These are phyloP conservation scores for Sigmodon hispidus DNA, from an alignment of 2,113 vertebrate species.

Conservation along the genomic window DNA sequence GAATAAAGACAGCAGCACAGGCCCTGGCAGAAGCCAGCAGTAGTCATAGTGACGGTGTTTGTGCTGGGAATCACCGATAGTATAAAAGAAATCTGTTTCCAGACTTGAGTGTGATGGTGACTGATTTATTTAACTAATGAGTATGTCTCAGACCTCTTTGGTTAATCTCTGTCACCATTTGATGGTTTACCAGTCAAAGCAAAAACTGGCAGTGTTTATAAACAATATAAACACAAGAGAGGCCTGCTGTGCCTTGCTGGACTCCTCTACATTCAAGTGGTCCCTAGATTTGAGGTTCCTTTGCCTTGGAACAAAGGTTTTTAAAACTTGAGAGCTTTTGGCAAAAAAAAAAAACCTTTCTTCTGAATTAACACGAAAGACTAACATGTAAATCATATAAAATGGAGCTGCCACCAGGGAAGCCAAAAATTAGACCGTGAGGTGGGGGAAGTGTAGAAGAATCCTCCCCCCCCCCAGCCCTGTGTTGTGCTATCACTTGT, in stretches of 20 bases:
- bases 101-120: not conserved
- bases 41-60: not conserved
- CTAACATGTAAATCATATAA: constrained; percentile 17
- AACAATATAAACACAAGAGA: not conserved
- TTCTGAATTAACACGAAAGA: constrained; percentile 28
- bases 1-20: not conserved
- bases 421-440: not conserved
- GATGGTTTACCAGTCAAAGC: not conserved
- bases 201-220: not conserved
- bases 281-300: not conserved
- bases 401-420: not conserved
- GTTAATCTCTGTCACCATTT: constrained; percentile 1
- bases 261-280: not conserved
- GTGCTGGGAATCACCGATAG: constrained; percentile 22
- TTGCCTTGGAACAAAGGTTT: not conserved
- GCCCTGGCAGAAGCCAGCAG: not conserved
- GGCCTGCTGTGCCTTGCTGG: not conserved
- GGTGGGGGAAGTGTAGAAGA: not conserved
- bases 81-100: constrained; percentile 3
- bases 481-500: not conserved
- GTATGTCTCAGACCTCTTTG: not conserved
- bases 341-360: not conserved
- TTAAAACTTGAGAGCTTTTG: not conserved
- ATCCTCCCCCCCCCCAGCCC: too few relatives aligned
- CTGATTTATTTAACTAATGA: not conserved